Evolutionary conservation across 2,797 vertebrate genomes (phyloP).

Genomic region (Acanthopagrus latus): DNA sequence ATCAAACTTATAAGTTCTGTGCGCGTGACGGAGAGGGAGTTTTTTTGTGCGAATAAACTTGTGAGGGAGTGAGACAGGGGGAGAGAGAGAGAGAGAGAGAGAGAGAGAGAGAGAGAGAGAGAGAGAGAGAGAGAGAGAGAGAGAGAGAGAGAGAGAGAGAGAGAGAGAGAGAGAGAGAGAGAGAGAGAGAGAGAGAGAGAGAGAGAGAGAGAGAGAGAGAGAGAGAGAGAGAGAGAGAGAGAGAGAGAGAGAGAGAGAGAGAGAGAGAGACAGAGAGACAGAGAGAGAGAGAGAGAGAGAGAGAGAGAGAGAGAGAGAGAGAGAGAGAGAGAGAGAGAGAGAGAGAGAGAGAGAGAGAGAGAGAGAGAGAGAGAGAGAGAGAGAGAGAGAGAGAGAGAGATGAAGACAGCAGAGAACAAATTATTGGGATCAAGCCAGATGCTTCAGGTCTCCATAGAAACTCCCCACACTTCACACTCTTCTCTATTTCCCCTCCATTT

Average conservation of each 20-base stretch:
- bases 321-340: slow-evolving; percentile 38
- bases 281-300: slow-evolving; percentile 39
- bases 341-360: slow-evolving; percentile 3
- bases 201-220: slow-evolving; percentile 1
- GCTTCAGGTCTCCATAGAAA: slow-evolving; percentile 88
- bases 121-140: slow-evolving; percentile 32
- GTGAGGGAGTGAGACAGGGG: slow-evolving; percentile 1
- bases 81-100: slow-evolving; percentile 43
- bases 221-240: slow-evolving; percentile 38
- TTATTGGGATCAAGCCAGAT: slow-evolving; percentile 86
- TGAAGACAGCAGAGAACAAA: slow-evolving; percentile 76
- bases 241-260: slow-evolving; percentile 3
- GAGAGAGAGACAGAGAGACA: slow-evolving; percentile 33
- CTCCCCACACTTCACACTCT: slow-evolving; percentile 80
- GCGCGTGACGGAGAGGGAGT: slow-evolving; percentile 5
- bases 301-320: neutral
- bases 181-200: slow-evolving; percentile 29
- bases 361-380: slow-evolving; percentile 34
- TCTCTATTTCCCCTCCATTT: slow-evolving; percentile 76
- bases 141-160: neutral
- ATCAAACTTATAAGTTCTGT: slow-evolving; percentile 50
- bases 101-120: slow-evolving; percentile 32
- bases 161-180: slow-evolving; percentile 37
- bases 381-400: slow-evolving; percentile 47
- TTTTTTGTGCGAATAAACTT: slow-evolving; percentile 36